Evolutionary conservation across 2,888 invertebrate species (phyloP), one percentile per base, ranked within the genome.

Genomic region (Sesamia inferens): DNA sequence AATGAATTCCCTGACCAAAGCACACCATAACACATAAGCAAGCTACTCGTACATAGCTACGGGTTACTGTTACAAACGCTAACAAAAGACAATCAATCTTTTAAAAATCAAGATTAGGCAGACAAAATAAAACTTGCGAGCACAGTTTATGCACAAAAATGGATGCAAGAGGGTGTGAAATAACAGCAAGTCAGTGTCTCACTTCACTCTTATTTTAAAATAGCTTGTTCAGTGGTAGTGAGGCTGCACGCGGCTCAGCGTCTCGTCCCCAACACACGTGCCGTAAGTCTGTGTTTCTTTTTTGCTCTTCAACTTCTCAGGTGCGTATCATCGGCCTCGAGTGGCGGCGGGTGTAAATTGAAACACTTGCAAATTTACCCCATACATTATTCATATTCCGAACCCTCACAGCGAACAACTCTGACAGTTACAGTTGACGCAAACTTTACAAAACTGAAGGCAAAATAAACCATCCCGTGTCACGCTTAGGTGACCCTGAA

Each of bases 281-380:
- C 88, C 88, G 86, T 87, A 87, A 86, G 88, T 90, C 89, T 90
- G 93, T 94, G 93, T 94, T 94, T 93, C 93, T 95, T 96, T 95
- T 95, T 95, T 90, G 89, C 94, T 94, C 95, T 95, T 93, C 93
- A 95, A 92, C 94, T 89, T 92, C 93, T 92, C 90, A 90, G 89
- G 91, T 93, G 93, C 94, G 94, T 94, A 94, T 92, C 93, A 91
- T 90, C 92, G 91, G 91, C 90, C 90, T 90, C 86, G 93, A 94
- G 94, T 93, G 93, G 90, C 92, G 94, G 90, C 90, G 94, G 95
- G 96, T 93, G 96, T 96, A 96, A 96, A 96, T 96, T 96, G 96
- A 96, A 96, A 96, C 96, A 96, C 96, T 96, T 95, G 95, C 96
- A 96, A 96, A 96, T 96, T 96, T 95, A 93, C 94, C 90, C 94